Base-by-base conservation (phyloP, 2,113 vertebrate species). In the Tragulus kanchil region DNA sequence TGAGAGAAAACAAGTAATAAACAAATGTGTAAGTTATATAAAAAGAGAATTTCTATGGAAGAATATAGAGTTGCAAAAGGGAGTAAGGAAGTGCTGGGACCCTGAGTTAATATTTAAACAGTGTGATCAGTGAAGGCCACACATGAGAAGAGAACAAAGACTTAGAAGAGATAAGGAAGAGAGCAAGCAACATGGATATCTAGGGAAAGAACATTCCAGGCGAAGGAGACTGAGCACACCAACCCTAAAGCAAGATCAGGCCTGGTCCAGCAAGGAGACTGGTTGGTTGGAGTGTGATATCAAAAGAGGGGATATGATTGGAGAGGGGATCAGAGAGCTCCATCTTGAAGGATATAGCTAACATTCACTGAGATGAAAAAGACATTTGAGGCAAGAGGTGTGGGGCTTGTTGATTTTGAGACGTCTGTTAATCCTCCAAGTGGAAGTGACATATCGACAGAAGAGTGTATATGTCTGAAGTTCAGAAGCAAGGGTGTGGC, bases 101-200 rank as follows among this genome's bases (percentile, higher is more conserved):
- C 45, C 45, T 58, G 13, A 19, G n/a, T 52, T 84, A 25, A 31
- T 31, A 12, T 62, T 78, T 82, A 65, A 89, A 54, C 52, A 79
- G n/a, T 6, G 19, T 78, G n/a, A 64, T 52, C 52, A 26, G 28
- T 13, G 67, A 81, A 93, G 48, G 5, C n/a, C 91, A 95, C 54
- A 8, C 12, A 0, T 2, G 1, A 77, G 52, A 87, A 23, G 19
- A 8, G 19, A 90, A 12, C 42, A 84, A 86, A 71, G 21, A 28
- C 26, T 81, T 77, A 85, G 65, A 89, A 85, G 59, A 5, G 1
- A 4, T 9, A 19, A 69, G 58, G 14, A 6, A 84, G 42, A 56
- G 28, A 79, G 5, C n/a, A 16, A 54, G 12, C 9, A 11, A n/a
- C 1, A 1, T 21, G 16, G 8, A 1, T 58, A 1, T 25, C 45